Percentiles rank a stretch among this genome's conserved stretches.
phyloP scores from a whole-genome alignment of 1,140 invertebrate species.

The Bombyx mori region ASM3026992v2 NC_085119.1:6846501-6847000 shows the following conservation, averaged over 20 bases:
- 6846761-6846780: slow-evolving; percentile 67
- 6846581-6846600: background rate
- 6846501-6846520: slow-evolving; percentile 21
- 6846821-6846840: slow-evolving; percentile 71
- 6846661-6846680: slow-evolving; percentile 38
- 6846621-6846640: slow-evolving; percentile 24
- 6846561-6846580: background rate
- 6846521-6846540: slow-evolving; percentile 4
- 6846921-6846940: slow-evolving; percentile 58
- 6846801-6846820: slow-evolving; percentile 72
- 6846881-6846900: slow-evolving; percentile 70
- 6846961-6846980: slow-evolving; percentile 10
- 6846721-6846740: slow-evolving; percentile 54
- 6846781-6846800: slow-evolving; percentile 71
- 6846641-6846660: slow-evolving; percentile 33
- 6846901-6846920: slow-evolving; percentile 51
- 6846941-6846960: slow-evolving; percentile 32
- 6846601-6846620: slow-evolving; percentile 3
- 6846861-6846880: slow-evolving; percentile 68
- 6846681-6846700: slow-evolving; percentile 39
- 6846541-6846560: background rate
- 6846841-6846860: slow-evolving; percentile 67
- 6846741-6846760: slow-evolving; percentile 48
- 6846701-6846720: slow-evolving; percentile 68
- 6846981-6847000: slow-evolving; percentile 23